Base-by-base conservation (phyloP, 1,140 invertebrate genomes). In the Cydia pomonella region DNA sequence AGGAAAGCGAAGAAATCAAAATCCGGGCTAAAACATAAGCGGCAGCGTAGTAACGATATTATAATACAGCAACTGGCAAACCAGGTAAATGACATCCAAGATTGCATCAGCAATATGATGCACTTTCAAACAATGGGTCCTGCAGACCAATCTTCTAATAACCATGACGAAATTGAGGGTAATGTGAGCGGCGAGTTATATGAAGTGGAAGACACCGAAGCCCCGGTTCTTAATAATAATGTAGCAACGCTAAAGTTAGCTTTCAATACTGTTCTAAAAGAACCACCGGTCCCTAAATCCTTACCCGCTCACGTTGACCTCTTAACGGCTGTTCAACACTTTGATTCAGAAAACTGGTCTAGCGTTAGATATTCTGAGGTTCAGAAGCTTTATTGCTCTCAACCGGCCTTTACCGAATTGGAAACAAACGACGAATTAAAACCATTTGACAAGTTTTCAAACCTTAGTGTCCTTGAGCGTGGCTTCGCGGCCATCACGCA, bases 401-500 rank as follows among this genome's bases (percentile, higher is more conserved):
- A 25, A 13, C 53, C 53, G 7, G 66, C 47, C 0, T 69, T 73
- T 73, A 73, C 72, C 2, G 9, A 73, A 1, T 21, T 73, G 1
- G 53, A 73, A 23, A 13, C 23, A 21, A 62, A 73, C 18, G 73
- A 73, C 4, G 29, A 73, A 38, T 16, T 73, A n/a, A 73, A 63
- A n/a, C 53, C 50, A 0, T 73, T 23, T 38, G 50, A 73, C 29
- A 62, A 63, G 18, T 33, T 44, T 38, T 1, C 23, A 0, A 33
- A 5, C 7, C 10, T 73, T 0, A 12, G 16, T 10, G 5, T 73
- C 1, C 1, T 38, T 41, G 73, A 73, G 21, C 16, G 53, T 3
- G 73, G 73, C 13, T 73, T 73, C 12, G 72, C 73, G 7, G 73
- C 50, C 1, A 73, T 62, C 7, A 74, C 73, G 10, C 53, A 74